Percentiles rank a stretch among this genome's conserved stretches.
Conservation (phyloP, 1,140 invertebrate genomes). For the Bacillus rossius region DNA sequence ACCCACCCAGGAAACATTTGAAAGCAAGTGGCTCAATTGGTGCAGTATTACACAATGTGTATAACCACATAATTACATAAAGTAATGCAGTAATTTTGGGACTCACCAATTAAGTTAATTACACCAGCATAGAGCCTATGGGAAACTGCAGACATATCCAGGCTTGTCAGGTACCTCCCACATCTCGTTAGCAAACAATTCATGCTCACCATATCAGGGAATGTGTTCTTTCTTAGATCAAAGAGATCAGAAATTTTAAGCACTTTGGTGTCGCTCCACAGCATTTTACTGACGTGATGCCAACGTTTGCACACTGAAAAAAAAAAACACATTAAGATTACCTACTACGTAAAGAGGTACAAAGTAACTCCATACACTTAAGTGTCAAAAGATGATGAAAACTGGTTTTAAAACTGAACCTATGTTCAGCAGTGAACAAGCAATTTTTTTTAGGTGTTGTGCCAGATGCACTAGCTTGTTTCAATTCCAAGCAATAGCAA, state of each 20-base stretch:
- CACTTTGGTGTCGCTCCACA: slow-evolving; percentile 1
- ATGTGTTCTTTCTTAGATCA: neutral
- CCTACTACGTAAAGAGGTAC: neutral
- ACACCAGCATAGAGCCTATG: neutral
- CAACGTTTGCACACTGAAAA: slow-evolving; percentile 12
- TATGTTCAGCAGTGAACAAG: neutral
- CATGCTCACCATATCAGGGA: neutral
- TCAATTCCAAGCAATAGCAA: too few species aligned
- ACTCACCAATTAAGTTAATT: neutral
- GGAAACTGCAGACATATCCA: neutral
- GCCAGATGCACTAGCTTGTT: too few species aligned
- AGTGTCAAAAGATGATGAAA: neutral
- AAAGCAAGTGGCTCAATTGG: too few species aligned
- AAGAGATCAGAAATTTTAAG: neutral
- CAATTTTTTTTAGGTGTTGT: neutral
- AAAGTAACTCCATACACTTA: neutral
- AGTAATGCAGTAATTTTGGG: too few species aligned
- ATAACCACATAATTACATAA: too few species aligned
- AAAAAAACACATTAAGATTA: neutral
- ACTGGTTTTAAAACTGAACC: neutral
- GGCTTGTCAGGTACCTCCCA: slow-evolving; percentile 1
- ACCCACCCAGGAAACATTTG: too few species aligned
- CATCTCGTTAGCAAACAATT: neutral
- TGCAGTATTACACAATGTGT: too few species aligned
- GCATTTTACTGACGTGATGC: neutral